Percentiles rank a stretch among this genome's conserved stretches.
Evolutionary conservation across 2,113 vertebrate genomes (phyloP).

Genomic region (Trichomycterus rosablanca): DNA sequence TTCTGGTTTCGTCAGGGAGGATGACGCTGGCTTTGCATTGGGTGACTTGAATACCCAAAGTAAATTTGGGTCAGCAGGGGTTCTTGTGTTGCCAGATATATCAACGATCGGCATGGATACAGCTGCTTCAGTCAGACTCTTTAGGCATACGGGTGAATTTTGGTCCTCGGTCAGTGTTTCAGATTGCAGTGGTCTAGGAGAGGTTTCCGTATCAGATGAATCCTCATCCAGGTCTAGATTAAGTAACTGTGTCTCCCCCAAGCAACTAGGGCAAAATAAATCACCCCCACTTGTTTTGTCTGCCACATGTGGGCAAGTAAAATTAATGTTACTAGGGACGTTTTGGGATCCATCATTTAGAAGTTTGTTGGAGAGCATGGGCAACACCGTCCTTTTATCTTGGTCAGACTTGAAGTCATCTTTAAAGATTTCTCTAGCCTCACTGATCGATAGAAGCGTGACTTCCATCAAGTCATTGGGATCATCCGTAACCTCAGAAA

Average conservation of each 20-base stretch:
- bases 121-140: background rate
- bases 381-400: no score
- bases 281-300: background rate
- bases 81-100: background rate
- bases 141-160: background rate
- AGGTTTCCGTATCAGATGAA: background rate
- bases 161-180: background rate
- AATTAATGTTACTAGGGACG: background rate
- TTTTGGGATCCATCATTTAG: no score
- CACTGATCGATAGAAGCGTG: slow-evolving; percentile 19
- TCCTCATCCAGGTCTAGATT: slow-evolving; percentile 2
- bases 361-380: no score
- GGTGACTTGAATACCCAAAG: no score
- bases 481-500: no score
- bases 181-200: no score
- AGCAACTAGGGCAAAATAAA: slow-evolving; percentile 18
- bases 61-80: background rate
- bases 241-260: slow-evolving; percentile 25
- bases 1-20: no score
- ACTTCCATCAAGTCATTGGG: slow-evolving; percentile 20
- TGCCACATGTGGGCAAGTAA: slow-evolving; percentile 5
- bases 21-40: no score
- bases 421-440: slow-evolving; percentile 17
- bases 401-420: no score
- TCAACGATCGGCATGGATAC: background rate